These are phyloP conservation scores for Crenuchus spilurus DNA, from an alignment of 2,797 vertebrate genomes.

Conservation along the genomic window DNA sequence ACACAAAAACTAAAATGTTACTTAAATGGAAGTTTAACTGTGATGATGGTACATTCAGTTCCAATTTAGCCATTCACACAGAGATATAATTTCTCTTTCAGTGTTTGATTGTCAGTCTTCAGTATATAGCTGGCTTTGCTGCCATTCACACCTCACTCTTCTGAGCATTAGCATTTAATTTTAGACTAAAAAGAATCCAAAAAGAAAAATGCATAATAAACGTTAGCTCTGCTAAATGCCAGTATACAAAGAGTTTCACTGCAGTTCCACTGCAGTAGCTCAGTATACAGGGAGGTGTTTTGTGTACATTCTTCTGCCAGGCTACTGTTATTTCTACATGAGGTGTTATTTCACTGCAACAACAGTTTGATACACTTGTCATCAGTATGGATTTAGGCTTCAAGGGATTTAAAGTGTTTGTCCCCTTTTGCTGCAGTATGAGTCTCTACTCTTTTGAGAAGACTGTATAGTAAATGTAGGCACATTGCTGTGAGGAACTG, in stretches of 20 bases:
- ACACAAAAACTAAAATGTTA: no score
- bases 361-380: no score
- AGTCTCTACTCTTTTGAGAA: not conserved
- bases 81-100: not conserved
- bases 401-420: no score
- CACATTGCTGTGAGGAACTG: not conserved
- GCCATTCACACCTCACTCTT: not conserved
- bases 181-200: no score
- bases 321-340: not conserved
- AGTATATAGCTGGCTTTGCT: not conserved
- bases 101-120: not conserved
- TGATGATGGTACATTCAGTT: not conserved
- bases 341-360: not conserved
- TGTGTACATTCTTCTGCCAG: no score
- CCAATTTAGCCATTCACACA: not conserved
- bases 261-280: no score
- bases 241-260: not conserved
- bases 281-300: not conserved
- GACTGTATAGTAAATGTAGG: not conserved
- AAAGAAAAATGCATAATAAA: no score
- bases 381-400: no score
- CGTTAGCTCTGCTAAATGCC: not conserved
- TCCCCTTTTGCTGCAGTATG: not conserved
- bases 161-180: no score
- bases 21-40: no score